phyloP scores from a whole-genome alignment of 2,797 vertebrate species.

The Falco rusticolus region DNA sequence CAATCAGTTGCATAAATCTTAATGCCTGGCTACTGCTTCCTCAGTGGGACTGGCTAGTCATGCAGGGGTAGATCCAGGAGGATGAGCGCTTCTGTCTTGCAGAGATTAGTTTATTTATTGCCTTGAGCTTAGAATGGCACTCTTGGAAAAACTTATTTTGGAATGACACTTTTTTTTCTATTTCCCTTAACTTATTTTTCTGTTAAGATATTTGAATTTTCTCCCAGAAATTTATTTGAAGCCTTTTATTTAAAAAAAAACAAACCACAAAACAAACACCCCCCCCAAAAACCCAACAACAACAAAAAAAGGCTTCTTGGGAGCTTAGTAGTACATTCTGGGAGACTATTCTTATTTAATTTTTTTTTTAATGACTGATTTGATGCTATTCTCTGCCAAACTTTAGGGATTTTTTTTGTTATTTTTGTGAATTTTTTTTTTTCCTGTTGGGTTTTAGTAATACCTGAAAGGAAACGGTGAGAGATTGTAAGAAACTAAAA shows the following conservation, averaged over 20 bases:
- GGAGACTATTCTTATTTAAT: constrained; percentile 45
- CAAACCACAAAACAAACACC: no score
- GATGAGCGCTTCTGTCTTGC: background rate
- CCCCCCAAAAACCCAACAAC: no score
- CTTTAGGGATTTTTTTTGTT: background rate
- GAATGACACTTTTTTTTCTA: background rate
- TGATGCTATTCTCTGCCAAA: constrained; percentile 54
- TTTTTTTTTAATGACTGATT: background rate
- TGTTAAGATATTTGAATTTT: constrained; percentile 28
- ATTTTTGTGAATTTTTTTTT: background rate
- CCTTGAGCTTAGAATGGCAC: constrained; percentile 24
- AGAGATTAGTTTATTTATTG: constrained; percentile 37
- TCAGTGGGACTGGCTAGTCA: background rate
- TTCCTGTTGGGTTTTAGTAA: constrained; percentile 13
- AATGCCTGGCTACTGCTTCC: background rate
- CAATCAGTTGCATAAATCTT: background rate
- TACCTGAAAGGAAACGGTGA: background rate
- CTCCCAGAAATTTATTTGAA: background rate
- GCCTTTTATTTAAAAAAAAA: background rate
- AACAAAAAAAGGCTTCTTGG: background rate
- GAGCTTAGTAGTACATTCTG: constrained; percentile 18
- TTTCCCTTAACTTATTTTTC: constrained; percentile 56
- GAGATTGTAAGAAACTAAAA: constrained; percentile 33
- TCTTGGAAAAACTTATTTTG: constrained; percentile 26
- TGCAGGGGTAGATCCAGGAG: background rate